Evolutionary conservation across 2,797 vertebrate species (phyloP), one percentile per base, ranked within the genome.

Genomic region (Gadopsis marmoratus): DNA sequence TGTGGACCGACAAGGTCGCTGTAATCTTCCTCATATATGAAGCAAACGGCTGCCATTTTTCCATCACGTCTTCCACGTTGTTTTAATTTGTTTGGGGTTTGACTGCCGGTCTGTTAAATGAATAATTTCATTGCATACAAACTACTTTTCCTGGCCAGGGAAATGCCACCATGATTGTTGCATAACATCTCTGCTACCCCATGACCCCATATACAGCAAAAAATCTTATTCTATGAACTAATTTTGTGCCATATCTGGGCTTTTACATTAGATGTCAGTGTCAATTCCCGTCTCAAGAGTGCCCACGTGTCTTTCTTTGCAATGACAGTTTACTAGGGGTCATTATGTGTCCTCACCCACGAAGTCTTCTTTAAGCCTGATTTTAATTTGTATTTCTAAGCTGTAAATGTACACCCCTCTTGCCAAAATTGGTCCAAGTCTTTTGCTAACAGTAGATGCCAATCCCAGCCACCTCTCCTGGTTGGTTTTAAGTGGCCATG

Each of bases 401-500:
- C 68, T 87, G 69, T 84, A 81, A 75, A 84, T 82, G 71, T 86
- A 55, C 71, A 85, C 79, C 88, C 61, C 63, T 86, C 72, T 69
- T 82, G 67, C 69, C 76, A 41, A 74, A 88, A 84, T 85, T 31
- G 74, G 76, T 85, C 67, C 26, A 81, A 68, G 60, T 87, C 73
- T 39, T 76, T 47, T 53, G 58, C 43, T 67, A 76, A 91, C 88
- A 91, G 83, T 89, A 45, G 43, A 77, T 83, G 71, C 45, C 82
- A 87, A 53, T 83, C 71, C 75, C 62, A 68, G 73, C 63, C 81
- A 77, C 86, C 75, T 91, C 65, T 75, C 47, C 11, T 71, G 87
- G 91, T 92, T 74, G 80, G 81, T 68, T 93, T 93, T 93, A 93
- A 93, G 86, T 94, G 86, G 89, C 82, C 89, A 92, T 78, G 81